Base-by-base conservation (phyloP, 2,888 invertebrate species). In the Andrena dorsata region DNA sequence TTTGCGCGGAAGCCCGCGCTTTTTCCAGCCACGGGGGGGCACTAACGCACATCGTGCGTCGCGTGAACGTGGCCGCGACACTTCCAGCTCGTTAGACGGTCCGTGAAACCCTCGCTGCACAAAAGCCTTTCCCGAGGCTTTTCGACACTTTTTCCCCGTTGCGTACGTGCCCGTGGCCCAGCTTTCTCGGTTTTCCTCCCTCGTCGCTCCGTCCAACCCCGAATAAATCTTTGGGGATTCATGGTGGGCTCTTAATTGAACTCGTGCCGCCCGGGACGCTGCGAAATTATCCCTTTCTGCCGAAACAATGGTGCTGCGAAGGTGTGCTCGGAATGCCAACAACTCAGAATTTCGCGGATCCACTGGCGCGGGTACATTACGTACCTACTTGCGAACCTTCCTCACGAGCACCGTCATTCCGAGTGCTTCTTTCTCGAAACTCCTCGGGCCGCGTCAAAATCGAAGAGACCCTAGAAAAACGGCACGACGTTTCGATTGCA, bases 51-150 rank as follows among this genome's bases (percentile, higher is more conserved):
- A 76, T 82, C 74, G 76, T 66, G 66, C 56, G 28, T 49, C 68
- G 82, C 68, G 69, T 61, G 69, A 73, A 68, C 85, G 61, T 85
- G 68, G 74, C 65, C 71, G 64, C 71, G 70, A 81, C 85, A 76
- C 83, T 86, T 79, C 80, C 77, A 69, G 53, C 77, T 80, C 71
- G 83, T 80, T 82, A 66, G 72, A 74, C 84, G 49, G 6, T 23
- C 23, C 10, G 49, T 53, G 81, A 58, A 65, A 47, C 28, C 28
- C 16, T 20, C 13, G 16, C 16, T 16, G 41, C 41, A 61, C 66
- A 70, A 74, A 78, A 74, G 66, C 61, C 74, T 75, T 68, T 68
- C 16, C 53, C 41, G 58, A 47, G 26, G 41, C 26, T 30, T 53
- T 68, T 26, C 63, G 13, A 26, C 35, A 16, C 68, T 75, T 20